Base-by-base conservation (phyloP, 2,888 invertebrate genomes). In the Epinotia demarniana region DNA sequence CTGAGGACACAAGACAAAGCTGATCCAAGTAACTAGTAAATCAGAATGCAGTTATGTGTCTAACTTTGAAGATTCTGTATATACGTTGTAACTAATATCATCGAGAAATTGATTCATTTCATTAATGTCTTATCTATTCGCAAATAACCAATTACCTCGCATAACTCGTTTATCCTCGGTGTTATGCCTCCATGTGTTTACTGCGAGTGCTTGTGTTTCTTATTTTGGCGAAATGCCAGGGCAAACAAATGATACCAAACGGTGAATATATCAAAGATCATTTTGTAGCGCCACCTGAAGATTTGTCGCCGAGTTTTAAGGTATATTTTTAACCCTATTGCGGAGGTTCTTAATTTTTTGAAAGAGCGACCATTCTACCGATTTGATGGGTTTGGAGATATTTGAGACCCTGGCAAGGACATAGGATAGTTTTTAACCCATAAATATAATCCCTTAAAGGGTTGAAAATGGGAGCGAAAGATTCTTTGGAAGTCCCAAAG, bases 91-190 rank as follows among this genome's bases (percentile, higher is more conserved):
- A 27, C 58, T 46, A 71, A 66, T 11, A 55, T 13, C 39, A 39
- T 23, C 57, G 46, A 39, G 39, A 72, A 73, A 75, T 75, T 46
- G 27, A 53, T 66, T 75, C 70, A 75, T 70, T 58, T 19, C 27
- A 71, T 75, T 66, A 75, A 16, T 18, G 60, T 23, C 70, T 70
- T 75, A 75, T 75, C 75, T 58, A 39, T 27, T 70, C 58, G 60
- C n/a, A 70, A 71, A 75, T 75, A 64, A 66, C 16, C 70, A 75
- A 75, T 75, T 71, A 70, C 43, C 18, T 58, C 58, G 3, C 5
- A 43, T 75, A 71, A 75, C 53, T 46, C 12, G 2, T n/a, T 70
- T 75, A 75, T 46, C 43, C 6, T 19, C 57, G 39, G 53, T 63
- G 27, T 19, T 43, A 4, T 27, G 60, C 53, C 64, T 43, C 23